Percentiles rank a stretch among this genome's conserved stretches.
These are phyloP conservation scores for Trissolcus brochymenae DNA, from an alignment of 2,888 invertebrate genomes.

Conservation along the genomic window DNA sequence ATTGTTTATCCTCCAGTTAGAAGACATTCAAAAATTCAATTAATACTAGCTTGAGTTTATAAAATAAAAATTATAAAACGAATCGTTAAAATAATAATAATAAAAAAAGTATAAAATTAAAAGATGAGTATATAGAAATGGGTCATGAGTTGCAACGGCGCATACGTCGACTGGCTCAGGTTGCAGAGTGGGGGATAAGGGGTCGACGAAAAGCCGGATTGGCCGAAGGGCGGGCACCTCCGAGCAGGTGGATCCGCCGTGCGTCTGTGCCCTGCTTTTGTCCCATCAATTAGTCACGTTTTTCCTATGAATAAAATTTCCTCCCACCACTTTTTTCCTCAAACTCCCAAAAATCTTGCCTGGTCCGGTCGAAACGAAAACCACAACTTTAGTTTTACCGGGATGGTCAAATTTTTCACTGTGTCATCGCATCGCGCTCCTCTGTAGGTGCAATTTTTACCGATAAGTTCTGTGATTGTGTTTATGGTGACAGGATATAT, in stretches of 20 bases:
- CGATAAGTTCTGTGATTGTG: conserved; percentile 24
- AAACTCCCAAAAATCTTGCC: too few species aligned
- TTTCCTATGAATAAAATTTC: conserved; percentile 18
- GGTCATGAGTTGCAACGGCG: conserved; percentile 36
- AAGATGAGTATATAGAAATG: conserved; percentile 5
- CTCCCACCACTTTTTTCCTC: neutral
- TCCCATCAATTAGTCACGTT: conserved; percentile 48
- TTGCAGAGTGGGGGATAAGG: conserved; percentile 16
- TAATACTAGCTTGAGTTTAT: too few species aligned
- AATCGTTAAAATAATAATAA: too few species aligned
- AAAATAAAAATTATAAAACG: too few species aligned
- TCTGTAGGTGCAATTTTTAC: neutral
- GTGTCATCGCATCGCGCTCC: conserved; percentile 15
- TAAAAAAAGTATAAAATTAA: neutral
- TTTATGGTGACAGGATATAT: neutral
- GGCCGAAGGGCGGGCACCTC: conserved; percentile 53
- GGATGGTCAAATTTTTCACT: conserved; percentile 15
- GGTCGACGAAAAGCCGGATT: conserved; percentile 51
- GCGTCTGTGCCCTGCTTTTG: conserved; percentile 48
- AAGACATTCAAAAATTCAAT: too few species aligned
- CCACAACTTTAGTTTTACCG: conserved; percentile 15
- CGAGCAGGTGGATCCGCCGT: conserved; percentile 49
- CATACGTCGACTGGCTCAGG: conserved; percentile 15
- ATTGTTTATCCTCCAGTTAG: too few species aligned
- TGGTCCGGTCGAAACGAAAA: neutral